These are phyloP conservation scores for Neomorphus geoffroyi DNA, from an alignment of 2,797 vertebrate species.

Conservation along the genomic window DNA sequence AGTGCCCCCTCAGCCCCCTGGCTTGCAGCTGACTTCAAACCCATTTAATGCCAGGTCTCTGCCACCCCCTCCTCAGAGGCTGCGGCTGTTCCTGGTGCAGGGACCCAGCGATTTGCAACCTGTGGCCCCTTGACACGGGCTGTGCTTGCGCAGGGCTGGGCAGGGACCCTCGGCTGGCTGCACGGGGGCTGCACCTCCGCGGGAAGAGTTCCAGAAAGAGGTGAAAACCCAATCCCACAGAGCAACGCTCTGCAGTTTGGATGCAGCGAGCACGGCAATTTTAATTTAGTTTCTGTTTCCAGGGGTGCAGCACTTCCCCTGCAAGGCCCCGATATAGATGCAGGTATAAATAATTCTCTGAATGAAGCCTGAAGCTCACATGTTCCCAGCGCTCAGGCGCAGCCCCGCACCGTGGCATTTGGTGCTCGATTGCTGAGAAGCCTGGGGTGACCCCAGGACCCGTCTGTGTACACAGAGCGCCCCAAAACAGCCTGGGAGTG, in stretches of 20 bases:
- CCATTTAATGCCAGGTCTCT: not conserved
- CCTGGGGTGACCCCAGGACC: not conserved
- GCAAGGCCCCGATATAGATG: not conserved
- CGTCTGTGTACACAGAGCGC: accelerated
- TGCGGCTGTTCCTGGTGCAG: not conserved
- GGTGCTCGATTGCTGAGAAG: accelerated
- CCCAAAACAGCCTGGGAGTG: not conserved
- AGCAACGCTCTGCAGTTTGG: not conserved
- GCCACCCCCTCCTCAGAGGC: not conserved
- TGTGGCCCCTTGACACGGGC: too few species aligned
- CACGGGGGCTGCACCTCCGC: not conserved
- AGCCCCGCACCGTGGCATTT: not conserved
- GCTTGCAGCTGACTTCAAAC: constrained; percentile 14
- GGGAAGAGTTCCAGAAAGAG: not conserved
- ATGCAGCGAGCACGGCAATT: accelerated
- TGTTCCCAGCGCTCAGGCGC: not conserved
- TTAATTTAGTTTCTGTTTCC: not conserved
- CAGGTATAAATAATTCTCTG: constrained; percentile 1
- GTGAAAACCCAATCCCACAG: not conserved
- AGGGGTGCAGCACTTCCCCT: not conserved
- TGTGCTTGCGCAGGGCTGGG: too few species aligned
- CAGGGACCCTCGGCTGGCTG: not conserved
- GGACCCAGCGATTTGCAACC: not conserved
- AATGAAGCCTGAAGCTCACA: not conserved
- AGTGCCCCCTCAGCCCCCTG: not conserved